These are phyloP conservation scores for Scaptomyza tumidula DNA, from an alignment of 2,888 invertebrate species.

Conservation along the genomic window DNA sequence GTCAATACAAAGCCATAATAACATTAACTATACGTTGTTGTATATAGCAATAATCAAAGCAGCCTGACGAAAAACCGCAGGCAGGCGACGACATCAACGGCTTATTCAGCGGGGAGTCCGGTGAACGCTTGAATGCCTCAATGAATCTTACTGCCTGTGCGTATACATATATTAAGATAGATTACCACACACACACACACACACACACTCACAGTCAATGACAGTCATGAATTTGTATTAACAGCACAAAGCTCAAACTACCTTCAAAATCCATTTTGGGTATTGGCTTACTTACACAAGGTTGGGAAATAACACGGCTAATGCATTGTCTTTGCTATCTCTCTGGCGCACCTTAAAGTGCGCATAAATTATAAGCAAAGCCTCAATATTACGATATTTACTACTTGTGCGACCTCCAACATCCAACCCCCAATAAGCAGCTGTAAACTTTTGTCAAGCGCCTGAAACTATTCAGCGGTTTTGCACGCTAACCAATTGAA, in stretches of 20 bases:
- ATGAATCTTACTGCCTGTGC: conserved; percentile 43
- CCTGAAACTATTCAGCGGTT: conserved; percentile 61
- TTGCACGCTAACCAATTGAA: conserved; percentile 46
- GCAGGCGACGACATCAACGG: conserved; percentile 48
- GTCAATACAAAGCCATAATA: conserved; percentile 25
- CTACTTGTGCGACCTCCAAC: conserved; percentile 1
- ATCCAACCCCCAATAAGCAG: conserved; percentile 12
- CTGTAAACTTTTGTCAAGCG: conserved; percentile 50
- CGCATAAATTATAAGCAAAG: conserved; percentile 71
- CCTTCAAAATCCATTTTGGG: conserved; percentile 27
- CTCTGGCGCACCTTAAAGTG: conserved; percentile 61
- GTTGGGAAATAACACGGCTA: conserved; percentile 64
- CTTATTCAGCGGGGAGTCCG: conserved; percentile 37
- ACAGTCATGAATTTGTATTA: conserved; percentile 69
- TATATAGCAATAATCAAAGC: conserved; percentile 48
- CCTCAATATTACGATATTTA: conserved; percentile 26
- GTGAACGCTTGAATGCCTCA: not conserved
- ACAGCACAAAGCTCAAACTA: conserved; percentile 8
- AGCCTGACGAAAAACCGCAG: conserved; percentile 54
- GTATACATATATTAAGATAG: conserved; percentile 79
- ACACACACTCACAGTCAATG: conserved; percentile 28
- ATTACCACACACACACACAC: conserved; percentile 55
- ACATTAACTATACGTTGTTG: conserved; percentile 7
- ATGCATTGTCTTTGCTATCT: conserved; percentile 50
- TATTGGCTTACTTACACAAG: conserved; percentile 42